Evolutionary conservation across 2,113 vertebrate genomes (phyloP), one percentile per base, ranked within the genome.

Genomic region (Megaceryle maxima): DNA sequence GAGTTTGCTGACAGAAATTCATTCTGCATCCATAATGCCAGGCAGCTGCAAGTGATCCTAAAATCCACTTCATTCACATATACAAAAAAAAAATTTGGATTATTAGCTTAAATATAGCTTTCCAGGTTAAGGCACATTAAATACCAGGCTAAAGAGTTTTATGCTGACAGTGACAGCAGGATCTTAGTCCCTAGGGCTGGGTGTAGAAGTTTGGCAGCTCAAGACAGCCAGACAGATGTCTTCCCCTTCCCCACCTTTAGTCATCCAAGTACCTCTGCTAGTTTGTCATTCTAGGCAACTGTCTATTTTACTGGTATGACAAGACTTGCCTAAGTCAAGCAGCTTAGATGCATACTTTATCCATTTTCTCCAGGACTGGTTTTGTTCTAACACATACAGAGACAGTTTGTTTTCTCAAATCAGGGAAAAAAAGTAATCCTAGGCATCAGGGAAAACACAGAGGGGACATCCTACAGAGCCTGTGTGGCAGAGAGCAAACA

Each of bases 41-140:
- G 79, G 72, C 67, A 83, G 64, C 59, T n/a, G 25, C 46, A 50
- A n/a, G 56, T 41, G 39, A 95, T 70, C 75, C 75, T 70, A 78
- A 93, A 96, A 90, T 92, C 90, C 64, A 93, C 83, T 70, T 70
- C 55, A 33, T 87, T 75, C 73, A 63, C 24, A 70, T 17, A 41
- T 12, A 41, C 10, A 9, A 37, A 57, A 55, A 84, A 80, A 83
- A 83, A 70, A 31, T 29, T 4, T 13, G 33, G 51, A 81, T 94
- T 84, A 93, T 93, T 90, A 70, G 48, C 51, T 96, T 81, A 95
- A 94, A 87, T 41, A 67, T 56, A 96, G 56, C 35, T 94, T 93
- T 91, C 41, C 80, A 62, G 73, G 39, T 95, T 92, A 94, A 92
- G 66, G 56, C 60, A 86, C 28, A 83, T 79, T 81, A 93, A 88